Evolutionary conservation across 2,113 vertebrate species (phyloP), one percentile per base, ranked within the genome.

Genomic region (Dissostichus mawsoni): DNA sequence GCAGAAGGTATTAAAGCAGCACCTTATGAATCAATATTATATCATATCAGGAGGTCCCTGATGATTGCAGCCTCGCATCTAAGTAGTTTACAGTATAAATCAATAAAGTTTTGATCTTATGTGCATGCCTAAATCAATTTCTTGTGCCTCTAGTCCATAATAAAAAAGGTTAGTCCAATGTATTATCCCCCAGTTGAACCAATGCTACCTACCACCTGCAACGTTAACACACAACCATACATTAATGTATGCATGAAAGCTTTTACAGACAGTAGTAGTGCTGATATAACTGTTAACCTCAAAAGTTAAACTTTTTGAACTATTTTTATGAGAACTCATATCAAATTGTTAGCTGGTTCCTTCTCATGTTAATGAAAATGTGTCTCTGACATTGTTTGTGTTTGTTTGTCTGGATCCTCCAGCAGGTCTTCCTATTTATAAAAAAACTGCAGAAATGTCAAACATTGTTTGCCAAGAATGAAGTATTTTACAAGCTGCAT

Each of bases 401-500:
- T 17, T 61, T 61, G 4, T 36, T 36, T 52, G n/a, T 68, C 36
- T 53, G 11, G 9, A 1, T 20, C 23, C 48, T 62, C 10, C 18
- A 52, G 61, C 36, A 41, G 36, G 36, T 41, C 8, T 41, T 41
- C 36, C 36, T 41, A 41, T 41, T 41, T 41, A 41, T 41, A 41
- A 41, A 41, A 0, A 59, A 41, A 53, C 61, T 18, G 33, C 3
- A 14, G 14, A 20, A 52, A 67, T 23, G n/a, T n/a, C 11, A 3
- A 41, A 41, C 13, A 41, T 16, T 66, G 58, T 79, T 64, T 71
- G 25, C 33, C 74, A 51, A 55, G 20, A 65, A 16, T 71, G 25
- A 62, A 55, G 50, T n/a, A 55, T n/a, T 44, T 18, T 11, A 50
- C 9, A 70, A 23, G 47, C 57, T 59, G 69, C 33, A 63, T 9